These are phyloP conservation scores for Thaleichthys pacificus DNA, from an alignment of 2,797 vertebrate genomes.

Conservation along the genomic window DNA sequence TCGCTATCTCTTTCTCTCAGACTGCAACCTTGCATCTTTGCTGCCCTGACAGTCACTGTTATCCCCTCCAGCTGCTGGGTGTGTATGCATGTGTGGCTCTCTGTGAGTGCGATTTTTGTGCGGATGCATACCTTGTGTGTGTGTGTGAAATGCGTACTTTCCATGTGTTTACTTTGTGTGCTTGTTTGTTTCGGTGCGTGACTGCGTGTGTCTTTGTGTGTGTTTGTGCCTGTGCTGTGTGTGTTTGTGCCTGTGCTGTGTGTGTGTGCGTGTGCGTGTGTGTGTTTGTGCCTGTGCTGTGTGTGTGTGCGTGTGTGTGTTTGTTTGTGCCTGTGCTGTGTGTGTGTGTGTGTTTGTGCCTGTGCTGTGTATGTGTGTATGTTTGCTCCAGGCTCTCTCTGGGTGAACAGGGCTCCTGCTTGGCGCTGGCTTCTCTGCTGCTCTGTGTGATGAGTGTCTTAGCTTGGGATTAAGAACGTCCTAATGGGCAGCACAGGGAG, in stretches of 20 bases:
- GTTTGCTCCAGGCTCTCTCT: constrained; percentile 54
- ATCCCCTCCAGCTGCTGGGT: constrained; percentile 33
- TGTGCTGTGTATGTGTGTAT: constrained; percentile 1
- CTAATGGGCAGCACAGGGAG: constrained; percentile 67
- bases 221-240: too few relatives aligned
- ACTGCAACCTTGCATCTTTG: neutral
- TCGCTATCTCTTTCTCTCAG: neutral
- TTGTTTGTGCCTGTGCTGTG: too few relatives aligned
- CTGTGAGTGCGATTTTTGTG: too few relatives aligned
- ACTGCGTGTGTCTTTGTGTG: neutral
- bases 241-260: too few relatives aligned
- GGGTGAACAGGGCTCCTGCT: constrained; percentile 52
- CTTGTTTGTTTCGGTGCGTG: neutral
- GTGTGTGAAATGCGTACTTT: neutral
- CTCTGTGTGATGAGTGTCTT: constrained; percentile 44
- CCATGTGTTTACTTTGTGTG: neutral
- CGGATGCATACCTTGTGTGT: neutral
- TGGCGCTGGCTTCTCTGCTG: constrained; percentile 31
- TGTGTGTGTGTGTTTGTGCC: neutral
- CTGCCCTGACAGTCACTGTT: constrained; percentile 46
- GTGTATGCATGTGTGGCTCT: neutral
- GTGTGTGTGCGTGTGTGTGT: too few relatives aligned
- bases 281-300: too few relatives aligned
- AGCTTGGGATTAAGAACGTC: constrained; percentile 63
- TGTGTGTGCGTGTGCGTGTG: too few relatives aligned